Evolutionary conservation across 2,888 invertebrate genomes (phyloP), one percentile per base, ranked within the genome.

Genomic region (Tetragonisca angustula): DNA sequence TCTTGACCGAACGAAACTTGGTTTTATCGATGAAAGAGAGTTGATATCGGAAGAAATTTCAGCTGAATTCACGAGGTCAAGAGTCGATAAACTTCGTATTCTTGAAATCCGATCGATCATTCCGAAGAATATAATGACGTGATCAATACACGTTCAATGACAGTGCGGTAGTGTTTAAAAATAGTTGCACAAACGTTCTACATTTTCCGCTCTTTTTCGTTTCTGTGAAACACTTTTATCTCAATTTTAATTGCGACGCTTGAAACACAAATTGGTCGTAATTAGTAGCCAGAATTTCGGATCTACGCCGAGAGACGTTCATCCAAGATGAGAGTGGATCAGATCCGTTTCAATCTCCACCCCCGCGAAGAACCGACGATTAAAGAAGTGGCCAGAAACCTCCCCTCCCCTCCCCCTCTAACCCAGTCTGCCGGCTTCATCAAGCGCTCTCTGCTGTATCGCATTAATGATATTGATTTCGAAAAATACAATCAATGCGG

Each of bases 401-500:
- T 84, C 61, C 83, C 76, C 69, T 56, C 75, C 75, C 88, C 79
- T 83, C 67, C 84, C 76, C 69, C 56, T 69, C 88, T 87, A 91
- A 90, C 91, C 91, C 43, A 43, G n/a, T n/a, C 11, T 13, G n/a
- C 90, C 87, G 89, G 87, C 90, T 91, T 93, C 91, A 92, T 93
- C 92, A 91, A 89, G 89, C 91, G 90, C 90, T 92, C 92, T 92
- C 92, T 89, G 91, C 92, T 93, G 93, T 90, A 93, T 93, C 90
- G 90, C 93, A 93, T 93, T 93, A 93, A 93, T 91, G 92, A 93
- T 93, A 93, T 93, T 92, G 93, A 93, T 93, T 93, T 90, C 89
- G 90, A 90, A 93, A 92, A 92, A 92, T 91, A 91, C 92, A 93
- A 93, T 93, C 93, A 91, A 84, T 89, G 50, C 76, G 64, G 56